A percentile compares a stretch with the other conserved stretches of the same genome.
These are phyloP conservation scores for Cryptocheilus praepositus DNA, from an alignment of 2,888 invertebrate genomes.

Conservation along the genomic window DNA sequence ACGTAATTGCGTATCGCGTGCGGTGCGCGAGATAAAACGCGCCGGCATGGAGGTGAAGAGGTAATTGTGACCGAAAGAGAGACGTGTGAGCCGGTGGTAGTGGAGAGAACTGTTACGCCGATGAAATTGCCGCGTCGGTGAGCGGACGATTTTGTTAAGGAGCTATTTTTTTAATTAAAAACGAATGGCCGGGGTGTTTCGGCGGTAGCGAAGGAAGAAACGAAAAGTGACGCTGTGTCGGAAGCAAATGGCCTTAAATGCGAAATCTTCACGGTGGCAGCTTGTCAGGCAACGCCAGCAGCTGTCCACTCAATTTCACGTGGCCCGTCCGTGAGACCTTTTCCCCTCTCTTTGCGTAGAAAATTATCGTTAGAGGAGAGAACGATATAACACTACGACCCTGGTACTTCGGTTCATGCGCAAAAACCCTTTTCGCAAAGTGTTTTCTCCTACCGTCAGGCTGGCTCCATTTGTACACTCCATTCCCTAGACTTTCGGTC, in stretches of 20 bases:
- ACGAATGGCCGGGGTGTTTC: no score
- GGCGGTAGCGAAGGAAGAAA: no score
- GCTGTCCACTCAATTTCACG: slow-evolving; percentile 52
- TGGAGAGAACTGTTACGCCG: no score
- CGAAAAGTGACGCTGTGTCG: no score
- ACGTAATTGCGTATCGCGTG: no score
- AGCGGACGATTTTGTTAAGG: no score
- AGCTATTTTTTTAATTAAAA: no score
- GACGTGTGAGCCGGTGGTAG: no score
- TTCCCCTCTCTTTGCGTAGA: slow-evolving; percentile 28
- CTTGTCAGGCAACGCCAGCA: slow-evolving; percentile 36
- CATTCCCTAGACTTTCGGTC: slow-evolving; percentile 14
- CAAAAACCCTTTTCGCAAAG: slow-evolving; percentile 36
- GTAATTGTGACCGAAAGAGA: no score
- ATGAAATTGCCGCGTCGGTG: no score
- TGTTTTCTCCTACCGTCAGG: slow-evolving; percentile 18
- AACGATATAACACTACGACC: slow-evolving; percentile 20
- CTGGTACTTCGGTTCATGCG: slow-evolving; percentile 16
- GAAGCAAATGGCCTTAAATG: background rate
- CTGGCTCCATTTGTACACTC: slow-evolving; percentile 10
- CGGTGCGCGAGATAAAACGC: no score
- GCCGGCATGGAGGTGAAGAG: no score
- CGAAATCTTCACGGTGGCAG: slow-evolving; percentile 30
- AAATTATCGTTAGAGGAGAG: slow-evolving; percentile 39
- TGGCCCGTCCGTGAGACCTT: slow-evolving; percentile 32